Conservation (phyloP, 2,113 vertebrate genomes). For the Elanus axillaris region DNA sequence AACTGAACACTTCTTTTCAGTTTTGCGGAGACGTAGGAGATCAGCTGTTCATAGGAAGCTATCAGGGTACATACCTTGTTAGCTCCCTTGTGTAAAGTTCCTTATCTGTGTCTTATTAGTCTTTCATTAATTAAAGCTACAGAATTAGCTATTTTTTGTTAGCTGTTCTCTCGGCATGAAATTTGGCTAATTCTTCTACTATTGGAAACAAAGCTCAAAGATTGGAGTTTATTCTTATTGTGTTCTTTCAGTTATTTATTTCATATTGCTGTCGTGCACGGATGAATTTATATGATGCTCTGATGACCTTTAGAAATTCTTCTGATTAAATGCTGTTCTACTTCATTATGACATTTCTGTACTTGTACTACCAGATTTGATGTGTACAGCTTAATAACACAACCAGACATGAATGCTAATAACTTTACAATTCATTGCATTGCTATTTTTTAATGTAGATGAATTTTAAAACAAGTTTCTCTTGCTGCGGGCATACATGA, state of each 20-base stretch:
- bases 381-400: slow-evolving; percentile 77
- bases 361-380: slow-evolving; percentile 73
- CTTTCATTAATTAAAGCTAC: slow-evolving; percentile 57
- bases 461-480: slow-evolving; percentile 80
- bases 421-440: slow-evolving; percentile 76
- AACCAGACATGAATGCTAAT: slow-evolving; percentile 78
- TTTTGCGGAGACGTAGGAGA: background rate
- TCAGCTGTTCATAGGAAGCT: background rate
- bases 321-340: slow-evolving; percentile 72
- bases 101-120: slow-evolving; percentile 50
- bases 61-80: slow-evolving; percentile 5
- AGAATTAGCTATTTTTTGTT: background rate
- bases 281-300: slow-evolving; percentile 66
- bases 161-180: slow-evolving; percentile 2
- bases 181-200: slow-evolving; percentile 29
- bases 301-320: slow-evolving; percentile 76
- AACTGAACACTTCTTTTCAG: background rate
- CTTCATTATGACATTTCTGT: slow-evolving; percentile 75
- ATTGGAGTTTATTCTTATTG: slow-evolving; percentile 42
- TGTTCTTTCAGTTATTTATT: slow-evolving; percentile 64
- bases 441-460: slow-evolving; percentile 74
- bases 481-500: slow-evolving; percentile 79
- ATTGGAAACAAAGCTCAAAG: slow-evolving; percentile 24
- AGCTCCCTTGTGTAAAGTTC: background rate
- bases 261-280: slow-evolving; percentile 52